These are phyloP conservation scores for Brachymystax lenok DNA, from an alignment of 2,797 vertebrate genomes.

Conservation along the genomic window DNA sequence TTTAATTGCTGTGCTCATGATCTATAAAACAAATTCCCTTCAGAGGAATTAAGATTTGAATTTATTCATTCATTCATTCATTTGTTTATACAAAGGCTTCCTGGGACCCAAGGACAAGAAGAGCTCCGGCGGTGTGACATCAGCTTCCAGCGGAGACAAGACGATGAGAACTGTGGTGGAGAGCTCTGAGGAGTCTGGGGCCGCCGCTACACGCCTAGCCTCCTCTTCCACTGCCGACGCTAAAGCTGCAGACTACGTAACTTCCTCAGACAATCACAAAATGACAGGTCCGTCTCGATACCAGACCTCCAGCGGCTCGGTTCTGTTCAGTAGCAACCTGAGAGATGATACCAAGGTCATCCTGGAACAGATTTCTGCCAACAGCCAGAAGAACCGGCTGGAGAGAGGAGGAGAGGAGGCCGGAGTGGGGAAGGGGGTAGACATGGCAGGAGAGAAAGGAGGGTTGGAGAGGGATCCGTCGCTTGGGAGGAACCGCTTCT, in stretches of 20 bases:
- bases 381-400: conserved; percentile 89
- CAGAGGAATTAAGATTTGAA: background rate
- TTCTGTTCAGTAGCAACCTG: conserved; percentile 93
- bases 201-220: conserved; percentile 42
- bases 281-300: conserved; percentile 72
- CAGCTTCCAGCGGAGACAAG: conserved; percentile 59
- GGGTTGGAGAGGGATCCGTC: conserved; percentile 63
- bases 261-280: conserved; percentile 64
- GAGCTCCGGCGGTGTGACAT: conserved; percentile 56
- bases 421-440: conserved; percentile 56
- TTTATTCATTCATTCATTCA: background rate
- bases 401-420: conserved; percentile 72
- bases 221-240: conserved; percentile 53
- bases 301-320: conserved; percentile 80
- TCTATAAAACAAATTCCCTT: background rate
- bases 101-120: conserved; percentile 89
- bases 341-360: conserved; percentile 98
- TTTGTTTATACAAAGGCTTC: conserved; percentile 64
- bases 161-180: conserved; percentile 68
- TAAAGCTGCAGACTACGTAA: conserved; percentile 47
- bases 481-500: conserved; percentile 74
- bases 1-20: background rate
- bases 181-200: conserved; percentile 58
- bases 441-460: conserved; percentile 56
- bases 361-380: conserved; percentile 96